Percentiles rank a stretch among this genome's conserved stretches.
Conservation (phyloP, 2,797 vertebrate genomes). For the Artibeus lituratus region DNA sequence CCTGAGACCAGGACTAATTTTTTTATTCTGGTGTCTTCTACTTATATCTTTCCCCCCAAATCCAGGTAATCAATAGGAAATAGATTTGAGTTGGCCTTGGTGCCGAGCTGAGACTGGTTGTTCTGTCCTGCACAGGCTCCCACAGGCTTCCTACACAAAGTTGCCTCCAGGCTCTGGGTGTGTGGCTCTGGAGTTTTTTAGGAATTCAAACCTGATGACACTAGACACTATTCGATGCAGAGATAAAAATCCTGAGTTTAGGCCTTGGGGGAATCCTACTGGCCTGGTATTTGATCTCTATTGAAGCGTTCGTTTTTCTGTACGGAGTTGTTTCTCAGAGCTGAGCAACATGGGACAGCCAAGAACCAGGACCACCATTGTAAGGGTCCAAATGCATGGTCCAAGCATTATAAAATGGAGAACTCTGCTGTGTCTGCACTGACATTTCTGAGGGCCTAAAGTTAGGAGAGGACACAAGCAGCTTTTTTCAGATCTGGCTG, state of each 20-base stretch:
- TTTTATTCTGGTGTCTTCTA: background rate
- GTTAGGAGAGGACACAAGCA: background rate
- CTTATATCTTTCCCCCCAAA: background rate
- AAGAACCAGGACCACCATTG: background rate
- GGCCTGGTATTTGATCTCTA: background rate
- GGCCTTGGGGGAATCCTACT: background rate
- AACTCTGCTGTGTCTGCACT: background rate
- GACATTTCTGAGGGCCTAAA: background rate
- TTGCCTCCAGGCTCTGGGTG: background rate
- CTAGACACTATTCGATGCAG: background rate
- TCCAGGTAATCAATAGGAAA: background rate
- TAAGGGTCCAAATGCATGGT: background rate
- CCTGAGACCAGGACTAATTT: background rate
- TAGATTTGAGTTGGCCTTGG: background rate
- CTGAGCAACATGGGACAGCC: background rate
- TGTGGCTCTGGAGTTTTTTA: background rate
- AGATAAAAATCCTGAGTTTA: background rate
- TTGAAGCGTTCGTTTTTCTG: background rate
- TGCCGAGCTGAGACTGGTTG: background rate
- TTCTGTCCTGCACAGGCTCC: background rate
- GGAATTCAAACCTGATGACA: background rate
- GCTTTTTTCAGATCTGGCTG: background rate
- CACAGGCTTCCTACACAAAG: no score
- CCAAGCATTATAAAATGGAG: background rate
- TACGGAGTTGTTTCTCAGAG: background rate